These are phyloP conservation scores for Grus americana DNA, from an alignment of 2,113 vertebrate genomes.

Conservation along the genomic window DNA sequence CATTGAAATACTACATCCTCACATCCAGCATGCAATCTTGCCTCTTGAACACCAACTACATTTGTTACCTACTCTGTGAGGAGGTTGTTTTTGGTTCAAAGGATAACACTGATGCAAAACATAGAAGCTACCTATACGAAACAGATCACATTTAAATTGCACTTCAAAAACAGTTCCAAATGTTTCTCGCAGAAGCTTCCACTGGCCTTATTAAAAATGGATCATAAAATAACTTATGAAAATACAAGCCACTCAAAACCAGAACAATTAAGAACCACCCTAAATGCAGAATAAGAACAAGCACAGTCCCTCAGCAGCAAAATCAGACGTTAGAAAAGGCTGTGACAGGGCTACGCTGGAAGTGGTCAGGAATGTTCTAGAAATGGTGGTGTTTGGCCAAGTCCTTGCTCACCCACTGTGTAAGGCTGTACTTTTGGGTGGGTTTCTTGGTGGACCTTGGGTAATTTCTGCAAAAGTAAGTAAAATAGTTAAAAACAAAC, in stretches of 20 bases:
- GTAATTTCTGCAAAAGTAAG: slow-evolving; percentile 54
- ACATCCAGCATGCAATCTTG: neutral
- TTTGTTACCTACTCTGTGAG: neutral
- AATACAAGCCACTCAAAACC: neutral
- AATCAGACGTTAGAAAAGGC: neutral
- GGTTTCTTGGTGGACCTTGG: slow-evolving; percentile 21
- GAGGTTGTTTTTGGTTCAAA: neutral
- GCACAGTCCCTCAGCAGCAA: neutral
- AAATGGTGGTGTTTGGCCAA: slow-evolving; percentile 44
- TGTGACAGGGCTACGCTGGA: neutral
- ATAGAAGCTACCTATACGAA: neutral
- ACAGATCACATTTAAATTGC: neutral
- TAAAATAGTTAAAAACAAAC: neutral
- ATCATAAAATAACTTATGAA: slow-evolving; percentile 36
- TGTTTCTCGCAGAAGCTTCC: neutral
- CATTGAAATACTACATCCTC: neutral
- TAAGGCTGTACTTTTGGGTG: slow-evolving; percentile 12
- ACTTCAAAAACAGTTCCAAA: neutral
- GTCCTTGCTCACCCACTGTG: slow-evolving; percentile 44
- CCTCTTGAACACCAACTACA: neutral
- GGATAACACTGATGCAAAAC: neutral
- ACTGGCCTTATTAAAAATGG: neutral
- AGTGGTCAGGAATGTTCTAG: slow-evolving; percentile 28
- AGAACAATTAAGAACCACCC: neutral
- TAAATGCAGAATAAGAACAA: neutral